Conservation (phyloP, 2,113 vertebrate genomes). For the Oenanthe oenanthe region DNA sequence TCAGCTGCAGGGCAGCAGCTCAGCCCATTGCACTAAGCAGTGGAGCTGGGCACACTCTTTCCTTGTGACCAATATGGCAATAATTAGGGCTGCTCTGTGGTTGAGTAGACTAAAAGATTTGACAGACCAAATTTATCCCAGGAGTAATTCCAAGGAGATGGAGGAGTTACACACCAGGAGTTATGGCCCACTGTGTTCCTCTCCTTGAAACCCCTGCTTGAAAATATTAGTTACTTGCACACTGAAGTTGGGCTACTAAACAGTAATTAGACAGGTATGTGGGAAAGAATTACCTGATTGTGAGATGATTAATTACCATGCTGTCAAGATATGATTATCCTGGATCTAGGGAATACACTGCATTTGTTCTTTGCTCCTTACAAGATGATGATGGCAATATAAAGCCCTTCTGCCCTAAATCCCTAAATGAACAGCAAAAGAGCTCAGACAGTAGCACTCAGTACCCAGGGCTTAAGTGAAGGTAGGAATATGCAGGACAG, state of each 20-base stretch:
- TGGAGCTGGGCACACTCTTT: not conserved
- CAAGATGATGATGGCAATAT: not conserved
- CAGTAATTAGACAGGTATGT: constrained; percentile 47
- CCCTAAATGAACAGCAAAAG: not conserved
- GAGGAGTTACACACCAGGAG: not conserved
- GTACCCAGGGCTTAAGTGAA: not conserved
- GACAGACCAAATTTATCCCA: not conserved
- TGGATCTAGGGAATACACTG: constrained; percentile 6
- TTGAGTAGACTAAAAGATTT: not conserved
- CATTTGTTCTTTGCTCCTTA: constrained; percentile 18
- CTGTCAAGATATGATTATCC: constrained; percentile 23
- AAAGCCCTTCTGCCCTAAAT: constrained; percentile 16
- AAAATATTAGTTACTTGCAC: not conserved
- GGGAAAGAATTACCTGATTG: constrained; percentile 49
- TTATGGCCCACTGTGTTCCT: not conserved
- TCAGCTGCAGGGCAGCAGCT: constrained; percentile 1
- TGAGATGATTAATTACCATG: constrained; percentile 34
- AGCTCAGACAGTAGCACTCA: not conserved
- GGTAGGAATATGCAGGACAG: not conserved
- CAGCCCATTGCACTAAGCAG: not conserved
- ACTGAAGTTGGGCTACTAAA: not conserved
- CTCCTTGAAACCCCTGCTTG: not conserved
- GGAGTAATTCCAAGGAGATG: not conserved
- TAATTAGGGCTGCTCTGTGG: not conserved
- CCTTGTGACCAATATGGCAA: not conserved